phyloP scores from a whole-genome alignment of 2,888 invertebrate species.

The Acrocyrtus sp. region DNA sequence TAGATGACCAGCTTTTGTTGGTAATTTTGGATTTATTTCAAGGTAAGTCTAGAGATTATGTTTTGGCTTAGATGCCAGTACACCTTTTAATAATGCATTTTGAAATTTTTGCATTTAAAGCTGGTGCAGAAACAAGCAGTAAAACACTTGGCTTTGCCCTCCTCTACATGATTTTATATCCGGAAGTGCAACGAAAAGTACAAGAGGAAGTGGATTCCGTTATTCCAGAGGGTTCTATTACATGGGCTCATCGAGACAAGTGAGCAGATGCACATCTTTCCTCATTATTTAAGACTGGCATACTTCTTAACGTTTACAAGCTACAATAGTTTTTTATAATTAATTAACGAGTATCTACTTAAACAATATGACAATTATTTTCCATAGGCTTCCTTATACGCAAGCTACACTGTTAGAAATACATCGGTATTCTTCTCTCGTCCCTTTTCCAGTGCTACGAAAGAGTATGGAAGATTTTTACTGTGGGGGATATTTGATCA shows the following conservation, averaged over 20 bases:
- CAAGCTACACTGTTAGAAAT: constrained; percentile 37
- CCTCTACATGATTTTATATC: constrained; percentile 63
- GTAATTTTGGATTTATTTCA: constrained; percentile 6
- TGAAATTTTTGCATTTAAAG: constrained; percentile 56
- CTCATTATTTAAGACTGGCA: too few species aligned
- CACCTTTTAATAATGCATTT: background rate
- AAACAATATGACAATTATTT: too few species aligned
- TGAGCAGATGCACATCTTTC: too few species aligned
- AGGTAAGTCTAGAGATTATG: background rate
- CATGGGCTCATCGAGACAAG: too few species aligned
- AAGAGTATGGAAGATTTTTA: constrained; percentile 15
- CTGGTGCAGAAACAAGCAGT: constrained; percentile 64
- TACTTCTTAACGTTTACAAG: too few species aligned
- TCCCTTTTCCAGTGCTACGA: constrained; percentile 24
- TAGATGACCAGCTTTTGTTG: constrained; percentile 2
- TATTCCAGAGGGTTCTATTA: too few species aligned
- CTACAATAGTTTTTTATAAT: too few species aligned
- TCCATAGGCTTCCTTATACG: constrained; percentile 35
- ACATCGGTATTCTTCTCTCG: constrained; percentile 8
- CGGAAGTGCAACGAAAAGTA: constrained; percentile 63
- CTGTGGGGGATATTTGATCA: constrained; percentile 29
- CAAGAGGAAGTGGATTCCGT: constrained; percentile 65
- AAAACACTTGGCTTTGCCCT: constrained; percentile 63
- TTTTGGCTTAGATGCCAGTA: background rate
- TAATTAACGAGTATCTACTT: too few species aligned